Percentiles rank a stretch among this genome's conserved stretches.
phyloP scores from a whole-genome alignment of 2,797 vertebrate species.

The Chrysolophus pictus region DNA sequence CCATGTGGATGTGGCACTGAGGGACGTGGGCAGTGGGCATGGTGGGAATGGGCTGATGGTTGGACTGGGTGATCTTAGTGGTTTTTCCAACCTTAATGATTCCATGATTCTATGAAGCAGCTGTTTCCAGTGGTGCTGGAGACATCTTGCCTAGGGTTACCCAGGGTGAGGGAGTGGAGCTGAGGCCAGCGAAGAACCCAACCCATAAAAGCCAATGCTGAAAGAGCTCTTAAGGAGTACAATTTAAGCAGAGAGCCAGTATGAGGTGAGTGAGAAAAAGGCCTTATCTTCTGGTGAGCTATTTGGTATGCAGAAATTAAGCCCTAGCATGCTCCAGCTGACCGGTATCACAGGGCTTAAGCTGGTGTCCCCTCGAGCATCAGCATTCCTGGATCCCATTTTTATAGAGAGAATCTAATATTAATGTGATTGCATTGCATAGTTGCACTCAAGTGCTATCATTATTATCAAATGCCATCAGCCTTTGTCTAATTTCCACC shows the following conservation, averaged over 20 bases:
- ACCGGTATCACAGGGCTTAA: not conserved
- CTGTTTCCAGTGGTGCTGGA: not conserved
- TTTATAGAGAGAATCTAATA: not conserved
- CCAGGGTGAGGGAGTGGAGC: not conserved
- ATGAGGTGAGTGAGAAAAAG: not conserved
- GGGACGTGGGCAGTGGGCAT: too few species aligned
- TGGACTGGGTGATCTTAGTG: too few species aligned
- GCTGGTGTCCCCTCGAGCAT: not conserved
- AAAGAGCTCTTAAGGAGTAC: not conserved
- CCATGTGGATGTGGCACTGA: too few species aligned
- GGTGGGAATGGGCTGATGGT: too few species aligned
- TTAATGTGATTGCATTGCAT: not conserved
- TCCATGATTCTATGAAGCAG: not conserved
- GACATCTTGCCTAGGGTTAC: not conserved
- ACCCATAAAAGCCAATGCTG: not conserved
- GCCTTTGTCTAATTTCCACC: not conserved
- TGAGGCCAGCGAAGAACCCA: not conserved
- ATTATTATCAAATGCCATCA: not conserved
- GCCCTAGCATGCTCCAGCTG: not conserved
- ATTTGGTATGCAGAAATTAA: accelerated
- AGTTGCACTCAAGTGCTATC: not conserved
- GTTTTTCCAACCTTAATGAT: too few species aligned
- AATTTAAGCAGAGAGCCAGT: not conserved
- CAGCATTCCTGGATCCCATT: not conserved
- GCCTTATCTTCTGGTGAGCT: not conserved